Base-by-base conservation (phyloP, 53 echinoderm and acorn worm species). In the Luidia sarsii region DNA sequence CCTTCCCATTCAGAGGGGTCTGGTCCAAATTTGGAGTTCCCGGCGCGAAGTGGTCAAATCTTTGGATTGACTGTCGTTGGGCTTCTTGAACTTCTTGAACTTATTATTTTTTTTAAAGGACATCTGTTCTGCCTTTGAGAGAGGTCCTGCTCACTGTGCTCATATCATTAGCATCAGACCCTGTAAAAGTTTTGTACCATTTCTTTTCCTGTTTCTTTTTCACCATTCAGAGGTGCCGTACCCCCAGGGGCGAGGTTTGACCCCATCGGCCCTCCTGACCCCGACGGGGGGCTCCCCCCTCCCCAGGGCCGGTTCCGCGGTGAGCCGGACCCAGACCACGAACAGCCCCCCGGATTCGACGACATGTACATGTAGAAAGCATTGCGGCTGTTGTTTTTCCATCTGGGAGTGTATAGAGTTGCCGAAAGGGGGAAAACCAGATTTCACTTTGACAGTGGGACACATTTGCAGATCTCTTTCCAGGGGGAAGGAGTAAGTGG, bases 231-330 rank as follows among this genome's bases (percentile, higher is more conserved):
- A 45, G 94, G 94, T 31, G 70, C 91, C 4, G 85, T 94, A 1
- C 94, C 94, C 9, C 94, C 94, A 8, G 94, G 94, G 15, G 91
- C 94, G 4, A 62, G 94, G 33, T 94, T 94, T 72, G 94, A 94
- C 65, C 94, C 94, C 13, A 86, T 94, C 51, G 94, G 94, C 59
- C 94, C 94, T 4, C 91, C 89, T 3, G 69, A 89, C 30, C 93
- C 93, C 30, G 90, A 87, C 33, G 83, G 87, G 16, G 69, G 81
- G 31, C 80, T 71, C 55, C 69, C 86, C 24, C 81, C 82, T 56
- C 94, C 94, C 0, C 54, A 70, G 67, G 82, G 80, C 27, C 70
- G 83, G 64, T 91, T 66, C 50, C 83, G 80, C 20, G 89, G 89
- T 18, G 89, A 85, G 51, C 94, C 94, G 34, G 91, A 88, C 63